These are phyloP conservation scores for Cheilosia scutellata DNA, from an alignment of 2,888 invertebrate genomes.

Conservation along the genomic window DNA sequence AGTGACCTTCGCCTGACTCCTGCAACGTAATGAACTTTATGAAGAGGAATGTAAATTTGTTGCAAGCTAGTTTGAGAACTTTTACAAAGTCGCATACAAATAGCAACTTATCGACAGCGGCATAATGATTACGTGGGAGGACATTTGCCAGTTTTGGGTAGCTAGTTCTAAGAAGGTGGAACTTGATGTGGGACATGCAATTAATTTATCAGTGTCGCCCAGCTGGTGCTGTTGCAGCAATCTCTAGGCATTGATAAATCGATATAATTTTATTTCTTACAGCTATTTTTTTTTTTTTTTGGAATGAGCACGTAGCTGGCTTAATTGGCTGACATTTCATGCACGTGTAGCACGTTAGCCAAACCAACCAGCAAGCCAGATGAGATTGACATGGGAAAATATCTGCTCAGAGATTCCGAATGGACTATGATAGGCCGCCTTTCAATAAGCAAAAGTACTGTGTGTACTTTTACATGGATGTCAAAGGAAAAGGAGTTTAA, in stretches of 20 bases:
- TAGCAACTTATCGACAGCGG: slow-evolving; percentile 5
- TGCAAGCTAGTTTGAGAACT: background rate
- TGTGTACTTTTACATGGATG: background rate
- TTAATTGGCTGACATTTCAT: slow-evolving; percentile 44
- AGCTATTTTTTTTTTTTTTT: slow-evolving; percentile 11
- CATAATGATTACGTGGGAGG: slow-evolving; percentile 12
- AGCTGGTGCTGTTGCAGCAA: slow-evolving; percentile 18
- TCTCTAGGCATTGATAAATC: slow-evolving; percentile 31
- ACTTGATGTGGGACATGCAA: slow-evolving; percentile 23
- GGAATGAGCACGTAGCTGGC: slow-evolving; percentile 24
- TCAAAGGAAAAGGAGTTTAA: too few relatives aligned
- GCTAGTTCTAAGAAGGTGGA: slow-evolving; percentile 23
- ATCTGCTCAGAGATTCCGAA: background rate
- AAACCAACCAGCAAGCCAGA: background rate
- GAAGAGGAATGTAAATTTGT: slow-evolving; percentile 1
- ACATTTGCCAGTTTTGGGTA: slow-evolving; percentile 16
- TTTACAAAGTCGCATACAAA: slow-evolving; percentile 3
- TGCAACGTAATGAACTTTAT: slow-evolving; percentile 2
- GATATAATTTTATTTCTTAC: slow-evolving; percentile 28
- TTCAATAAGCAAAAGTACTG: background rate
- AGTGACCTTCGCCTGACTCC: slow-evolving; percentile 4
- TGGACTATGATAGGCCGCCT: too few relatives aligned
- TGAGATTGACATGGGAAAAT: background rate
- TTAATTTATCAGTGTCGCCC: slow-evolving; percentile 45
- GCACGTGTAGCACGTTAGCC: slow-evolving; percentile 11